Evolutionary conservation across 2,888 invertebrate species (phyloP).

Genomic region (Parthenolecanium corni): DNA sequence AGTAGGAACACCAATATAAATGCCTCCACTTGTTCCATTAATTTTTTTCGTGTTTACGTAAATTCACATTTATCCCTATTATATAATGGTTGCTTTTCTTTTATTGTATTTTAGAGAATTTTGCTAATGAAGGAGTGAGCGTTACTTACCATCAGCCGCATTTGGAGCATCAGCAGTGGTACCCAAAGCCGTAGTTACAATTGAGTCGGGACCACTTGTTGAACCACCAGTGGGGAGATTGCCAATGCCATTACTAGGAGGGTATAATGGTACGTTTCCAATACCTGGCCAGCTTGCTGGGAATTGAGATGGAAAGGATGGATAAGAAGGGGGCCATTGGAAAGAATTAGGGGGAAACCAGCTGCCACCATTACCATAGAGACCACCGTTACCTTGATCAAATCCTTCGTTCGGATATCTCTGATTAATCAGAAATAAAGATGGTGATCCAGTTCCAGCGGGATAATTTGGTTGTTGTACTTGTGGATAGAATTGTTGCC

Average conservation of each 20-base stretch:
- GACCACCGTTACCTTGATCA: background rate
- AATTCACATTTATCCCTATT: too few relatives aligned
- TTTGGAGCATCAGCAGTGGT: too few relatives aligned
- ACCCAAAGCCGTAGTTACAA: too few relatives aligned
- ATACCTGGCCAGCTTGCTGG: background rate
- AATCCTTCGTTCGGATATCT: background rate
- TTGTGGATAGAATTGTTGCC: constrained; percentile 1
- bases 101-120: too few relatives aligned
- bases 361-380: background rate
- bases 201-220: too few relatives aligned
- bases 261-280: background rate
- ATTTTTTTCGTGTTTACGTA: too few relatives aligned
- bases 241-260: background rate
- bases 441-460: background rate
- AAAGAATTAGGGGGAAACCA: constrained; percentile 4
- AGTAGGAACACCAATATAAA: too few relatives aligned
- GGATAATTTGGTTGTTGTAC: constrained; percentile 6
- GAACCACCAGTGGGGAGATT: too few relatives aligned
- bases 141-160: too few relatives aligned
- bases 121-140: too few relatives aligned
- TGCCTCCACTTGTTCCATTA: too few relatives aligned
- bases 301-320: background rate
- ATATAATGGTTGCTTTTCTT: too few relatives aligned
- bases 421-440: constrained; percentile 3
- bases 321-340: background rate